Base-by-base conservation (phyloP, 2,113 vertebrate species). In the Hystrix cristata region DNA sequence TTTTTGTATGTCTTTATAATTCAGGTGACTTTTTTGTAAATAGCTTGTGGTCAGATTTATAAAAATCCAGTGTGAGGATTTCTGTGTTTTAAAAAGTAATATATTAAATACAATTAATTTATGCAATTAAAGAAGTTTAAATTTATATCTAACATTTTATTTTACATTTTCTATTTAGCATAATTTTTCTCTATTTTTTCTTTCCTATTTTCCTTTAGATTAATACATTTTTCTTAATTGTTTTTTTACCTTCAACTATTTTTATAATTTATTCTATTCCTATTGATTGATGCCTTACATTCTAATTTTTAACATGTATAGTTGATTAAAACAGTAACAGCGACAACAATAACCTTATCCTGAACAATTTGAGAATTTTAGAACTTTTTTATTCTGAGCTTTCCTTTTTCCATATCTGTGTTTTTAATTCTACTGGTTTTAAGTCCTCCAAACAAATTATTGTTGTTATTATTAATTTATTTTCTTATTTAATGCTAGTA, bases 241-340 rank as follows among this genome's bases (percentile, higher is more conserved):
- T 48, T 69, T 5, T 92, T 96, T 92, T 87, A 83, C 60, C 55
- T 65, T 90, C 74, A 87, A 51, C 72, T 82, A 43, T 53, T 71
- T 95, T 64, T 64, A 34, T 87, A 95, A 94, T 82, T 31, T 94
- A 53, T 92, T 83, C 31, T 86, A 78, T 91, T 92, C 65, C 64
- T 89, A 55, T 95, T 81, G 62, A 90, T 94, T 96, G 83, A 94
- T 82, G 69, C 38, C 74, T 94, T 76, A 53, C 84, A 86, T 81
- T 96, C 90, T 79, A 94, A 83, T 94, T 97, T 96, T 82, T 95
- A 92, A 92, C 21, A 14, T 94, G 60, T 34, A 25, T 69, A 62
- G 62, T 81, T 96, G 90, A 88, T 67, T 94, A 80, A 85, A 89
- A 76, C 82, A 46, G 9, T 31, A 55, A 64, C 13, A 59, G 8